A percentile compares a stretch with the other conserved stretches of the same genome.
These are phyloP conservation scores for Scleropages formosus DNA, from an alignment of 2,797 vertebrate genomes.

Conservation along the genomic window DNA sequence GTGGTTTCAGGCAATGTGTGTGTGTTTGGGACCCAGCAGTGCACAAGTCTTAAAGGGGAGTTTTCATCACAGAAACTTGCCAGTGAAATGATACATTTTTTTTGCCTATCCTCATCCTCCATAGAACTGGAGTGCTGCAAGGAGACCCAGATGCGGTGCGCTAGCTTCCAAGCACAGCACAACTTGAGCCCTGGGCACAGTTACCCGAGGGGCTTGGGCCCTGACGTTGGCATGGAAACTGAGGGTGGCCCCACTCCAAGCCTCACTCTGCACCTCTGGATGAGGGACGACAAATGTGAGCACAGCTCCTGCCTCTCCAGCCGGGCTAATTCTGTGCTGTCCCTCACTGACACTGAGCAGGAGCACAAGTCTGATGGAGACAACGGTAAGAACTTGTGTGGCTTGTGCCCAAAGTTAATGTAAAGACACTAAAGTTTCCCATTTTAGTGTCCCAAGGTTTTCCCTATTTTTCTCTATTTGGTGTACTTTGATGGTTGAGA, in stretches of 20 bases:
- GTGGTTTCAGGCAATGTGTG: too few species aligned
- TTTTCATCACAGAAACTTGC: too few species aligned
- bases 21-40: too few species aligned
- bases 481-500: not conserved
- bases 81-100: not conserved
- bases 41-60: too few species aligned
- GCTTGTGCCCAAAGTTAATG: not conserved
- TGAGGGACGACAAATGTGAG: conserved; percentile 90
- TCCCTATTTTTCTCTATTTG: not conserved
- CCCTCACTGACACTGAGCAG: conserved; percentile 95
- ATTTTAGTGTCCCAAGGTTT: not conserved
- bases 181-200: conserved; percentile 71
- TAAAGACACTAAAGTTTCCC: not conserved
- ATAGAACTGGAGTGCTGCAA: conserved; percentile 90
- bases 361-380: conserved; percentile 95
- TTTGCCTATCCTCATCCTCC: conserved; percentile 40
- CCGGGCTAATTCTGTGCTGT: conserved; percentile 91
- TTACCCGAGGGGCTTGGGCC: conserved; percentile 84
- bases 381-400: conserved; percentile 76
- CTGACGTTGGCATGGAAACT: conserved; percentile 88
- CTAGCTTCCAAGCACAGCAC: conserved; percentile 79
- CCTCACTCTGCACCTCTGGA: conserved; percentile 90
- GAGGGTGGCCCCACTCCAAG: conserved; percentile 87
- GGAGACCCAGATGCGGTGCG: conserved; percentile 76
- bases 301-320: conserved; percentile 94